These are phyloP conservation scores for Hyperoplus immaculatus DNA, from an alignment of 2,797 vertebrate genomes.

Conservation along the genomic window DNA sequence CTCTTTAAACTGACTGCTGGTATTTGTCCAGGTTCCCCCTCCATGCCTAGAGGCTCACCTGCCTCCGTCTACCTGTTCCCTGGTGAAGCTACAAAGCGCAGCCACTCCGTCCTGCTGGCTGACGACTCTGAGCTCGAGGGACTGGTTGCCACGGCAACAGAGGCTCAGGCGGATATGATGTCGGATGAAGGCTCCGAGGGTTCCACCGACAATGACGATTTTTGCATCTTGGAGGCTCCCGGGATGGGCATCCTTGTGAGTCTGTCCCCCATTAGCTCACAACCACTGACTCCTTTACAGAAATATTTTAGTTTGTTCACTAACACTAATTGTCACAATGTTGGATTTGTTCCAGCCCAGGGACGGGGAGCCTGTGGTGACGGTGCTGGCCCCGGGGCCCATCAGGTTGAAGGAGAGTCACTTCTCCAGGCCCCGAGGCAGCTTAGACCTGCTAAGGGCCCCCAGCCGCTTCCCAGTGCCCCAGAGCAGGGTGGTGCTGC, in stretches of 20 bases:
- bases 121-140: constrained; percentile 78
- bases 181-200: constrained; percentile 86
- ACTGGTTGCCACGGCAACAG: constrained; percentile 75
- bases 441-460: constrained; percentile 91
- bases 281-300: background rate
- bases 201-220: constrained; percentile 92
- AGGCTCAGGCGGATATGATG: constrained; percentile 81
- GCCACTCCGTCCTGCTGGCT: constrained; percentile 58
- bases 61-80: constrained; percentile 94
- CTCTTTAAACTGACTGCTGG: background rate
- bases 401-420: constrained; percentile 89
- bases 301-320: background rate
- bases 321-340: background rate
- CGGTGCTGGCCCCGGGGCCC: constrained; percentile 84
- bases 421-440: constrained; percentile 91
- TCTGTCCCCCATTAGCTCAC: background rate
- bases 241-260: constrained; percentile 93
- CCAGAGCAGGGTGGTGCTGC: constrained; percentile 90
- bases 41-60: constrained; percentile 85
- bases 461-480: constrained; percentile 91
- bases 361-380: constrained; percentile 93
- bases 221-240: constrained; percentile 94
- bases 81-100: constrained; percentile 84
- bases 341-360: constrained; percentile 82
- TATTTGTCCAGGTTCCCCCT: constrained; percentile 73